These are phyloP conservation scores for Melipona bicolor DNA, from an alignment of 2,888 invertebrate genomes.

Conservation along the genomic window DNA sequence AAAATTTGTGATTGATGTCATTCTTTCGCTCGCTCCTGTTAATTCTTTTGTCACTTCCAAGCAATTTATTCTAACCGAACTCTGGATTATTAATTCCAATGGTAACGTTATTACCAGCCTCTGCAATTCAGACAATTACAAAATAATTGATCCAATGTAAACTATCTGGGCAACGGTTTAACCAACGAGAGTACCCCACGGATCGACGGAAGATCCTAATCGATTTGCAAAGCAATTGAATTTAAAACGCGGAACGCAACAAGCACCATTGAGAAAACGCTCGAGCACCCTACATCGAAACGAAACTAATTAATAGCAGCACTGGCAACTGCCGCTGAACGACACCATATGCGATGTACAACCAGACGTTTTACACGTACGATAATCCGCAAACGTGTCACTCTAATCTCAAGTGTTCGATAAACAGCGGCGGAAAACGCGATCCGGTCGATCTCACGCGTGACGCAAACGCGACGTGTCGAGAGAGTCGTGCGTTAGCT, in stretches of 20 bases:
- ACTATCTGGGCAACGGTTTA: no score
- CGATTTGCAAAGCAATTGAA: not conserved
- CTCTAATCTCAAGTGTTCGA: constrained; percentile 80
- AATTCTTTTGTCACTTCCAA: not conserved
- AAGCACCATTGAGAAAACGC: not conserved
- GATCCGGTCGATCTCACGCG: constrained; percentile 39
- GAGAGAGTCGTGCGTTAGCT: not conserved
- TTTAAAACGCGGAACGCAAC: not conserved
- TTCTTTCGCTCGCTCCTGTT: not conserved
- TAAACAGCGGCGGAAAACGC: constrained; percentile 74
- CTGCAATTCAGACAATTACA: no score
- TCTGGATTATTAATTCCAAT: not conserved
- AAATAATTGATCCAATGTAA: no score
- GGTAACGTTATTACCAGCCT: not conserved
- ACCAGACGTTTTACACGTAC: constrained; percentile 33
- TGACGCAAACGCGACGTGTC: constrained; percentile 39
- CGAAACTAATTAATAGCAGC: constrained; percentile 34
- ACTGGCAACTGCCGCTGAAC: not conserved
- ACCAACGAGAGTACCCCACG: no score
- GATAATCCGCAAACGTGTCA: constrained; percentile 77
- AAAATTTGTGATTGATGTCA: not conserved
- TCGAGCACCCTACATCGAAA: not conserved
- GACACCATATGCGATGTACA: constrained; percentile 53
- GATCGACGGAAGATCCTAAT: no score
- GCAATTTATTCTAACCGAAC: not conserved